Evolutionary conservation across 2,797 vertebrate genomes (phyloP), one percentile per base, ranked within the genome.

Genomic region (Synanceia verrucosa): DNA sequence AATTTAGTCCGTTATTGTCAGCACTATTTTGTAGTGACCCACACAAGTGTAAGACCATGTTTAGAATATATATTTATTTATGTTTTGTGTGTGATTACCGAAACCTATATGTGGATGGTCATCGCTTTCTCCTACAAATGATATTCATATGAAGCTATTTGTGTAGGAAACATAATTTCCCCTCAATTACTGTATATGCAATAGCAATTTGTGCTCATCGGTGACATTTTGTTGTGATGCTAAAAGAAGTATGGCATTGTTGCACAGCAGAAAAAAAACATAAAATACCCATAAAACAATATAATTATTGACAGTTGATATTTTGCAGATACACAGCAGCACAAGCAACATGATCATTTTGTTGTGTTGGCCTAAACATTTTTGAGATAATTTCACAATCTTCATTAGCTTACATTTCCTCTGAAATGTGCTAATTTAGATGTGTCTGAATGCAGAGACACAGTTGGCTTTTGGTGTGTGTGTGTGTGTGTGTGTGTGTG

Each of bases 1-100:
- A 73, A 65, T 86, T 76, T 70, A 47, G 65, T 72, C 60, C 39
- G 55, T n/a, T n/a, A n/a, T n/a, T n/a, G 51, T 56, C 23, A 73
- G 47, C 60, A 56, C 16, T 37, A 31, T 71, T 69, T 73, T 64
- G 16, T 16, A 66, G 13, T 2, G 8, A 68, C 21, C 26, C 33
- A 11, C 16, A 21, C n/a, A 46, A n/a, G 46, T 66, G 51, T 12
- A 23, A 34, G 21, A 23, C 16, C 46, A 12, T 16, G n/a, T 72
- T 68, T 41, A 28, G 24, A 72, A 53, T 60, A 41, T 60, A 41
- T 50, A 61, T 43, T 33, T 48, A 24, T 68, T 28, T 62, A 13
- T n/a, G 18, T 4, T 61, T 39, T 8, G 65, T 68, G 62, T 60
- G n/a, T 3, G 6, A 47, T 63, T 36, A 66, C 0, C 23, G 21